Base-by-base conservation (phyloP, 2,888 invertebrate species). In the Idaea biselata region DNA sequence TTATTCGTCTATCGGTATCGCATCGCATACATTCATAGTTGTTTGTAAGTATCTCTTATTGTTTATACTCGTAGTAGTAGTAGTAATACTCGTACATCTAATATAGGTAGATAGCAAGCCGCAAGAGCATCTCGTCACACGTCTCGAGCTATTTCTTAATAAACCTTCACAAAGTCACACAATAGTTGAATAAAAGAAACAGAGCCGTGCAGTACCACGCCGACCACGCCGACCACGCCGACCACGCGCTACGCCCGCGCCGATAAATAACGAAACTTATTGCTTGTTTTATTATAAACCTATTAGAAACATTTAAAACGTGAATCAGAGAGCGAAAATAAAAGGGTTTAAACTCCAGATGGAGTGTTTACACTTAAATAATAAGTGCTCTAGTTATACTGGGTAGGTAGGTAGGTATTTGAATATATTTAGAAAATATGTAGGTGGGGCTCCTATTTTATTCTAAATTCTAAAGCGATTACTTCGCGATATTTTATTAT, bases 221-320 rank as follows among this genome's bases (percentile, higher is more conserved):
- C 56, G 60, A 55, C 18, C n/a, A 7, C 53, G 17, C 55, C 57
- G 58, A 1, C 5, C 1, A 25, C 25, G 33, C 54, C 56, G 60
- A n/a, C n/a, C n/a, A n/a, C 63, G 61, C 60, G 55, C 58, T 58
- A n/a, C 57, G 58, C n/a, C n/a, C n/a, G 55, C 31, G 18, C 16
- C 60, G 63, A 61, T 66, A 66, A 66, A 66, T 61, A 53, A 63
- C 14, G 61, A 62, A 63, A 57, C 61, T 63, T 62, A 62, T 62
- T 56, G 61, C 56, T 63, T 61, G 66, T 62, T 61, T 61, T 44
- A n/a, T n/a, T n/a, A n/a, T n/a, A 44, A 44, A 44, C 44, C 44
- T 44, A 44, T 14, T 44, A 44, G 8, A 58, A 16, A 62, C 17
- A 58, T 60, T 58, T 18, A n/a, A 58, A 55, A 60, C 54, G 61